A percentile compares a stretch with the other conserved stretches of the same genome.
phyloP scores from a whole-genome alignment of 2,888 invertebrate genomes.

The Cosmia pyralina region DNA sequence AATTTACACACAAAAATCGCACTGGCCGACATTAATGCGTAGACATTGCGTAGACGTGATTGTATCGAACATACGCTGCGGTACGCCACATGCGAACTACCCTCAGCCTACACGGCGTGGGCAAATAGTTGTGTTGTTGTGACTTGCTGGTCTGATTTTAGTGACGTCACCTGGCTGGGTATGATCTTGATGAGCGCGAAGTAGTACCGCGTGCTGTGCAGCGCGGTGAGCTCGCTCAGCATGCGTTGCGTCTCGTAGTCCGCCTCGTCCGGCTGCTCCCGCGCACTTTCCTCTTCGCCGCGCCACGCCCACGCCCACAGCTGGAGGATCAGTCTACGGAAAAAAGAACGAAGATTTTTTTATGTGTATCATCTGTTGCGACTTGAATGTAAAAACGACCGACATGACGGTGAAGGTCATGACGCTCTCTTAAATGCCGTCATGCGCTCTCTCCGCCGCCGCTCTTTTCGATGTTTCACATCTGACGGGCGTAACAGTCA shows the following conservation, averaged over 20 bases:
- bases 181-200: conserved; percentile 95
- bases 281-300: conserved; percentile 90
- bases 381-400: too few species aligned
- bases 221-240: conserved; percentile 94
- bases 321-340: conserved; percentile 80
- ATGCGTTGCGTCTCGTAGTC: conserved; percentile 95
- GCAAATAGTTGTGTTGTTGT: not conserved
- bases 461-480: too few species aligned
- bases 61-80: not conserved
- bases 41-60: not conserved
- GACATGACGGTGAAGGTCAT: too few species aligned
- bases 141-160: not conserved
- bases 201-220: conserved; percentile 95
- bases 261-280: conserved; percentile 94
- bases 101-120: not conserved
- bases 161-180: conserved; percentile 91
- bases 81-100: not conserved
- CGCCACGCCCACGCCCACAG: conserved; percentile 89
- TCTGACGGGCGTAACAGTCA: too few species aligned
- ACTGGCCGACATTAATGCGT: not conserved
- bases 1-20: not conserved
- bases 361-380: too few species aligned
- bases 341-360: not conserved
- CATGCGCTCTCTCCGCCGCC: too few species aligned
- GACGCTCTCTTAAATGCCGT: too few species aligned